Base-by-base conservation (phyloP, 2,888 invertebrate species). In the Conchocele bisecta region DNA sequence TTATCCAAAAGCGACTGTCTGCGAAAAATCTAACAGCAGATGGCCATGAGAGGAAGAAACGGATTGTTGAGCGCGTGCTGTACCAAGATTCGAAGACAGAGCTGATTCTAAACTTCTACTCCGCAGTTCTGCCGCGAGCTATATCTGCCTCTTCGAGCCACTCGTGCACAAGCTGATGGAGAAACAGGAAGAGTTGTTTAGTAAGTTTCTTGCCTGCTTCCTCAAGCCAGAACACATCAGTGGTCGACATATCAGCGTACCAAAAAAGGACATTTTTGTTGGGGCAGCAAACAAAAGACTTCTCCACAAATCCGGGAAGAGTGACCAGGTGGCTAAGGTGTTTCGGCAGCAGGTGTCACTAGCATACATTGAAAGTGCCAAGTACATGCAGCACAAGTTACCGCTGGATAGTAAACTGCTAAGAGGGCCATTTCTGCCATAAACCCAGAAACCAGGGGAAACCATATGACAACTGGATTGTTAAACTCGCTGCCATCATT, bases 351-450 rank as follows among this genome's bases (percentile, higher is more conserved):
- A 65, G 24, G 64, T 58, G 9, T 22, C 54, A 37, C 26, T 48
- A 41, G 61, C 70, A 3, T 79, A 67, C 37, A 37, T 64, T 15
- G 33, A 2, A 5, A 61, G 74, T 61, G 76, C 48, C 20, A 42
- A 29, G 20, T 53, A 51, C 44, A 26, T 81, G 41, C 69, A 69
- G 57, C 51, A 71, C 17, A 81, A 75, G 59, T 31, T 77, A 31
- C 79, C 81, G 13, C 33, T 78, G 22, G 44, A 42, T 33, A 80
- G 66, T 33, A 26, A n/a, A 24, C 29, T 75, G 13, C 51, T 79
- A n/a, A n/a, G 46, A 41, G 48, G 35, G 42, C 64, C 13, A 46
- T 71, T 29, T 48, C 76, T 28, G 71, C 73, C 11, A 50, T 79
- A 15, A 57, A 79, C 37, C 76, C 81, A 37, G 31, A 37, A 13